phyloP scores from a whole-genome alignment of 2,888 invertebrate species.

The Margaritifera margaritifera region DNA sequence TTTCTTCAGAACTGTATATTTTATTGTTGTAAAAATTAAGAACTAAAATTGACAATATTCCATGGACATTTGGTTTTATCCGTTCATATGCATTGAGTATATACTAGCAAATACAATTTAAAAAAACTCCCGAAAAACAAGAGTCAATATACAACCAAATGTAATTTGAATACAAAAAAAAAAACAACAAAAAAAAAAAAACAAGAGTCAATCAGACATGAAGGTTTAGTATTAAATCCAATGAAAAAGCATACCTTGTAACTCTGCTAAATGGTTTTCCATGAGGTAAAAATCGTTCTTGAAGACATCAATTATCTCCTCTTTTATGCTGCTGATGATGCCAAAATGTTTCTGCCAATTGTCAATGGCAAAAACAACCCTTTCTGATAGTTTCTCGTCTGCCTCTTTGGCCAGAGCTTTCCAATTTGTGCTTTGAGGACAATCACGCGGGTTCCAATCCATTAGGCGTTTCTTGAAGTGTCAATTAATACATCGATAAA shows the following conservation, averaged over 20 bases:
- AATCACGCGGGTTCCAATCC: slow-evolving; percentile 34
- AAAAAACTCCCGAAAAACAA: slow-evolving; percentile 7
- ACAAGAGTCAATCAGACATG: background rate
- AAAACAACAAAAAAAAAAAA: background rate
- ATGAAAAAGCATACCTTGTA: slow-evolving; percentile 50
- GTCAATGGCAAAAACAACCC: slow-evolving; percentile 48
- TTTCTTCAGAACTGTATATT: too few relatives aligned
- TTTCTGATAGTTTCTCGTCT: slow-evolving; percentile 43
- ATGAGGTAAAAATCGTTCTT: slow-evolving; percentile 57
- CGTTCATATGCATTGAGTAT: too few relatives aligned
- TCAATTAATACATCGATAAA: too few relatives aligned
- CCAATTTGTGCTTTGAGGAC: slow-evolving; percentile 38
- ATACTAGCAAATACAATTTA: slow-evolving; percentile 21
- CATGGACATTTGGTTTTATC: too few relatives aligned
- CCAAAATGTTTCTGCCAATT: slow-evolving; percentile 55
- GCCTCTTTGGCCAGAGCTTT: slow-evolving; percentile 45
- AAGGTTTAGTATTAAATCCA: background rate
- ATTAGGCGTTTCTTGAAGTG: background rate
- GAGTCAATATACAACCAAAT: too few relatives aligned
- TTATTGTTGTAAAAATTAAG: too few relatives aligned
- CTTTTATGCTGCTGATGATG: slow-evolving; percentile 41
- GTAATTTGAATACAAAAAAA: too few relatives aligned
- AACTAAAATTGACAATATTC: too few relatives aligned
- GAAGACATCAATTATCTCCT: slow-evolving; percentile 52
- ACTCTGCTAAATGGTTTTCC: slow-evolving; percentile 57